Conservation (phyloP, 2,797 vertebrate species). For the Scolopax rusticola region DNA sequence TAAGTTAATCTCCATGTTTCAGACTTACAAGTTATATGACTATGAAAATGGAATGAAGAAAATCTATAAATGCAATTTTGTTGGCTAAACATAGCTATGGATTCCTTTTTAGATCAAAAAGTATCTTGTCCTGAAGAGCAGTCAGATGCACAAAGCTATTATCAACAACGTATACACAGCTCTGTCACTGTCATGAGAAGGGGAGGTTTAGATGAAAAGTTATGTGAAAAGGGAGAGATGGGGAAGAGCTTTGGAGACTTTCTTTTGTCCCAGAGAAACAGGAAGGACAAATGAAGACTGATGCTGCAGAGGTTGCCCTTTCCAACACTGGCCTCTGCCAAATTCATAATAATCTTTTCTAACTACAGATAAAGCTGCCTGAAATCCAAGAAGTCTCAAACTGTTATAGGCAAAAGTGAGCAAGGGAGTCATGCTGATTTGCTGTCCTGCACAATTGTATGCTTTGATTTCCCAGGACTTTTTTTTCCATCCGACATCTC, state of each 20-base stretch:
- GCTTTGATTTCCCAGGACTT: too few relatives aligned
- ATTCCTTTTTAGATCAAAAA: not conserved
- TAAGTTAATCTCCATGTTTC: not conserved
- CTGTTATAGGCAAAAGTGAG: too few relatives aligned
- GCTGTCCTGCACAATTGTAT: too few relatives aligned
- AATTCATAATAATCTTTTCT: not conserved
- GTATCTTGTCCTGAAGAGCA: not conserved
- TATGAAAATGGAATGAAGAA: not conserved
- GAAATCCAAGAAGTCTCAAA: not conserved
- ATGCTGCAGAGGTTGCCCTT: not conserved
- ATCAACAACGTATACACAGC: not conserved
- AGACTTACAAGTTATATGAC: not conserved
- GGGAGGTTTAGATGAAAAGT: not conserved
- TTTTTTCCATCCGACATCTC: too few relatives aligned
- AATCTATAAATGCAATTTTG: not conserved
- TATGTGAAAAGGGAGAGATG: not conserved
- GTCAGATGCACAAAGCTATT: not conserved
- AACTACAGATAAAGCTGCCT: not conserved
- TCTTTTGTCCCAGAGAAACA: not conserved
- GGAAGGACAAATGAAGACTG: not conserved
- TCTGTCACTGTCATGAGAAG: not conserved
- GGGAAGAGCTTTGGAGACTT: not conserved
- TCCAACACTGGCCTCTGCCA: not conserved
- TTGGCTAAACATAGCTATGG: not conserved
- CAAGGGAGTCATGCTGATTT: too few relatives aligned